Base-by-base conservation (phyloP, 2,113 vertebrate species). In the Stigmatopora argus region DNA sequence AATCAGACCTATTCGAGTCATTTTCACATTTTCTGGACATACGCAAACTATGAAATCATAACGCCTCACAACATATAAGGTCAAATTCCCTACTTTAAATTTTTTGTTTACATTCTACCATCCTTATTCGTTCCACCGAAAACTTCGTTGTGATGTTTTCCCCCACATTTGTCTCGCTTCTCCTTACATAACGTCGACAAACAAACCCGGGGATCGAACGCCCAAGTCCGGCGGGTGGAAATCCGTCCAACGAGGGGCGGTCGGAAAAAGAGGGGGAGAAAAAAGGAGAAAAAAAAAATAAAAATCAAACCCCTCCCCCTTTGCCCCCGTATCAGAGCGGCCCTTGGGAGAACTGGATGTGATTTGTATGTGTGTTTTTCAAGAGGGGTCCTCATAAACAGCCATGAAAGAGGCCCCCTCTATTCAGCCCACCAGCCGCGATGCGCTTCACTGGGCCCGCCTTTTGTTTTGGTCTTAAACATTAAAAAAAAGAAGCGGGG, bases 321-420 rank as follows among this genome's bases (percentile, higher is more conserved):
- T 31, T 31, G 26, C 41, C 69, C 69, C 71, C 67, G 57, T 82
- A 82, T 80, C 77, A 75, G 72, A 78, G 71, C 64, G 81, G 71
- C 73, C 70, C 76, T 56, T 78, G 81, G 74, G 72, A 82, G 76
- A 80, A 88, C 74, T 83, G 83, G 79, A 87, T 87, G 85, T 84
- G 86, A 90, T 85, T 85, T 88, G 85, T 89, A 85, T 85, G 85
- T 90, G 84, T 87, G 85, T 88, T 86, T 89, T 88, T 87, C 83
- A 89, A 89, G 85, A 87, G 82, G 78, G 78, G 82, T 83, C 84
- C 84, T 87, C 78, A 89, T 89, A 90, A 89, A 87, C 86, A 89
- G 79, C 77, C 86, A 85, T 88, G 87, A 88, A 87, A 86, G 83
- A 82, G 86, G 89, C 82, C 87, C 26, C 83, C 81, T 88, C 85